Conservation (phyloP, 2,797 vertebrate species). For the Karalla daura region DNA sequence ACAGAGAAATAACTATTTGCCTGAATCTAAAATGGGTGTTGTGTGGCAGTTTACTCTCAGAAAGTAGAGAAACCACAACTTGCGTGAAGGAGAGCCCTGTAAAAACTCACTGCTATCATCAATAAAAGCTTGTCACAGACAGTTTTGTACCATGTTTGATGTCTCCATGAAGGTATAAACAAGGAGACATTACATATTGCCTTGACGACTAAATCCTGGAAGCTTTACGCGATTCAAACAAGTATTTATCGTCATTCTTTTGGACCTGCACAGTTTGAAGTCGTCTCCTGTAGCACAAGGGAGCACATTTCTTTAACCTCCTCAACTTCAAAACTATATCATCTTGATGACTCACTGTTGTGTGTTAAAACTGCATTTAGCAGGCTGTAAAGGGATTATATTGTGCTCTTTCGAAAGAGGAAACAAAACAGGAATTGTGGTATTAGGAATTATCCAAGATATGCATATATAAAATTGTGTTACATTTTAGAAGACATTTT, state of each 20-base stretch:
- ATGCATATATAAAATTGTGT: no score
- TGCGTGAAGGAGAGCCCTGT: neutral
- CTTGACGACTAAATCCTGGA: neutral
- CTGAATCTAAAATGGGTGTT: neutral
- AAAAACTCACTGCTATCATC: neutral
- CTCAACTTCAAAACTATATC: neutral
- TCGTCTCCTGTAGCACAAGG: neutral
- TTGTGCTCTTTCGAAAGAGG: no score
- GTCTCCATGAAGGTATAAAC: neutral
- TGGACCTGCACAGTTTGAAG: neutral
- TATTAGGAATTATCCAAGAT: no score
- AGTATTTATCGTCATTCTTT: neutral
- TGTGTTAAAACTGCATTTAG: neutral
- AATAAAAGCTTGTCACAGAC: neutral
- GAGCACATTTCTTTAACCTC: neutral
- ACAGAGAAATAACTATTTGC: neutral
- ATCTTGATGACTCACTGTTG: neutral
- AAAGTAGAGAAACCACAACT: neutral
- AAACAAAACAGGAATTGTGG: no score
- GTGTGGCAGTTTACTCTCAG: neutral
- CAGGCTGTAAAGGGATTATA: no score
- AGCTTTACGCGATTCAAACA: neutral
- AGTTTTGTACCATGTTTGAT: neutral
- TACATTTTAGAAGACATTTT: no score
- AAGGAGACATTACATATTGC: neutral